A percentile compares a stretch with the other conserved stretches of the same genome.
These are phyloP conservation scores for Trachelus troglodyta DNA, from an alignment of 2,888 invertebrate species.

Conservation along the genomic window DNA sequence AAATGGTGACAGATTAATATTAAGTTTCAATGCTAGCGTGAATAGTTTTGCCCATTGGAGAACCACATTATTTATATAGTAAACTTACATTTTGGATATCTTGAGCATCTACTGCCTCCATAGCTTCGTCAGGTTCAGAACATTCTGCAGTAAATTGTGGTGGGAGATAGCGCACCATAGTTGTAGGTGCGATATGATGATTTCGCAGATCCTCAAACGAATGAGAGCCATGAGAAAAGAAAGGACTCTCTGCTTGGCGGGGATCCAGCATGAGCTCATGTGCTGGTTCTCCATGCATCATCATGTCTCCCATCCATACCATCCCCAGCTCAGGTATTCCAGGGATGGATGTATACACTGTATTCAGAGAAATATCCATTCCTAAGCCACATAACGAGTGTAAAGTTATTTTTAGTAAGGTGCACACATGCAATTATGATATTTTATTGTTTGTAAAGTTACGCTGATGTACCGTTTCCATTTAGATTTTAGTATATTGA, in stretches of 20 bases:
- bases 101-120: slow-evolving; percentile 58
- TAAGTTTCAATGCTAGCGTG: background rate
- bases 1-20: slow-evolving; percentile 5
- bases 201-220: slow-evolving; percentile 61
- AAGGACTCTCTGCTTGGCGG: slow-evolving; percentile 60
- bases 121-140: slow-evolving; percentile 61
- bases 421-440: background rate
- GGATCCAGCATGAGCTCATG: slow-evolving; percentile 64
- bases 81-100: slow-evolving; percentile 57
- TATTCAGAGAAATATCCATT: slow-evolving; percentile 57
- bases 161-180: slow-evolving; percentile 61
- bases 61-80: background rate
- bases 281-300: slow-evolving; percentile 61
- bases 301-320: slow-evolving; percentile 76
- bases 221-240: slow-evolving; percentile 57
- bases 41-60: background rate
- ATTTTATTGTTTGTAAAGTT: background rate
- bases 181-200: slow-evolving; percentile 60
- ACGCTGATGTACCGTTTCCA: background rate
- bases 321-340: slow-evolving; percentile 73
- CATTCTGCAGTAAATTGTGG: slow-evolving; percentile 60
- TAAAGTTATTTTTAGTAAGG: background rate
- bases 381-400: slow-evolving; percentile 35
- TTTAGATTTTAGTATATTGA: background rate
- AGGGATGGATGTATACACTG: slow-evolving; percentile 67